phyloP scores from a whole-genome alignment of 1,140 invertebrate species.

The Odontomachus brunneus region DNA sequence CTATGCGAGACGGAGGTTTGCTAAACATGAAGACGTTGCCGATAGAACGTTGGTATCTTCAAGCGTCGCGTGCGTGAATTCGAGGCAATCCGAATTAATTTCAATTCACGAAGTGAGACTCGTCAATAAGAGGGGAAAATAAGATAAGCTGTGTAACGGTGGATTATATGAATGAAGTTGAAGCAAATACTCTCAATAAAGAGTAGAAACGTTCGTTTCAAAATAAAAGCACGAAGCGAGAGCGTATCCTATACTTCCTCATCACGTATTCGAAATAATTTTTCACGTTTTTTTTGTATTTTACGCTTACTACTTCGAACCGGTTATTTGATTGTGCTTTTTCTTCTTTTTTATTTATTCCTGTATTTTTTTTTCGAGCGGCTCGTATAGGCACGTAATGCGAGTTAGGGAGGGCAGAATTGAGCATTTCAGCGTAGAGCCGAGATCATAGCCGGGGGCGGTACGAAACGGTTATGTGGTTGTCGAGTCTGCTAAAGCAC shows the following conservation, averaged over 20 bases:
- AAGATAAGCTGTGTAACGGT: not conserved
- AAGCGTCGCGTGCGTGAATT: not conserved
- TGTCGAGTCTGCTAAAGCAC: conserved; percentile 52
- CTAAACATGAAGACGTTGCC: not conserved
- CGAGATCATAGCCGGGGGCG: conserved; percentile 37
- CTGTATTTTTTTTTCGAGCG: not conserved
- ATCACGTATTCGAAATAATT: not conserved
- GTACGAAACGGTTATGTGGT: conserved; percentile 53
- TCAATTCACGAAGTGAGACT: not conserved
- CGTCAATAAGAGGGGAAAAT: not conserved
- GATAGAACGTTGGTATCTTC: not conserved
- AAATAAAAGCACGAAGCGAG: not conserved
- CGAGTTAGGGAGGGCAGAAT: conserved; percentile 28
- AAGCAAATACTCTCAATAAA: not conserved
- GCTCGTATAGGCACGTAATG: not conserved
- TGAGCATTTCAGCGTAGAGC: not conserved
- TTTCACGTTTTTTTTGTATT: not conserved
- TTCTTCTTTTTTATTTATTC: not conserved
- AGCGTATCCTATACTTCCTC: not conserved
- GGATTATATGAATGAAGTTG: not conserved
- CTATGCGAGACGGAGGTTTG: conserved; percentile 9
- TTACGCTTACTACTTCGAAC: not conserved
- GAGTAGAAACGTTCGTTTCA: not conserved
- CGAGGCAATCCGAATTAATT: conserved; percentile 62
- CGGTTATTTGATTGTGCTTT: conserved; percentile 15